Percentiles rank a stretch among this genome's conserved stretches.
These are phyloP conservation scores for Tuberolachnus salignus DNA, from an alignment of 2,888 invertebrate genomes.

Conservation along the genomic window DNA sequence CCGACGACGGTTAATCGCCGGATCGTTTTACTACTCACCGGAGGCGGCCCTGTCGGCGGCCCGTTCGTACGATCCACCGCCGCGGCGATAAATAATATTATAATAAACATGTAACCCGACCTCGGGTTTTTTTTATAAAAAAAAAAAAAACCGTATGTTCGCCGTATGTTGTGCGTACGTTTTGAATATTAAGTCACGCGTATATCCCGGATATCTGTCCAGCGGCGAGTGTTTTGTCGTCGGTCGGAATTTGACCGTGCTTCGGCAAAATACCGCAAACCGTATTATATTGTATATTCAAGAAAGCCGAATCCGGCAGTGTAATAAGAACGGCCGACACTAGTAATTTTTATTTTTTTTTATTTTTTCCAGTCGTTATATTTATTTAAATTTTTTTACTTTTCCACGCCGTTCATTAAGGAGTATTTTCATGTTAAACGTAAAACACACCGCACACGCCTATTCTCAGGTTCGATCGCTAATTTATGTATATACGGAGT, in stretches of 20 bases:
- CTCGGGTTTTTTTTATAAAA: no score
- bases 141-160: not conserved
- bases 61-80: conserved; percentile 30
- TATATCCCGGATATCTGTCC: not conserved
- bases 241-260: not conserved
- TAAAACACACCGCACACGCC: not conserved
- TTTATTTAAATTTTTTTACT: conserved; percentile 18
- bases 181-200: conserved; percentile 25
- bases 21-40: conserved; percentile 43
- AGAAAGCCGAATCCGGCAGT: not conserved
- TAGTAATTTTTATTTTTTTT: not conserved
- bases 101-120: conserved; percentile 20
- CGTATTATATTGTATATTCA: not conserved
- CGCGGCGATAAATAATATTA: no score
- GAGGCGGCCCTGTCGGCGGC: no score
- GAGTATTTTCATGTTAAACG: conserved; percentile 13
- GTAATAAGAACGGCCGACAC: not conserved
- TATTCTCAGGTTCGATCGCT: not conserved
- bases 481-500: not conserved
- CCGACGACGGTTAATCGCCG: conserved; percentile 27
- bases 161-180: conserved; percentile 34
- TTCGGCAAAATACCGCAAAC: not conserved
- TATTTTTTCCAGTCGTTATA: not conserved
- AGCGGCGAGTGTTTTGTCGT: not conserved
- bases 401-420: not conserved